Conservation (phyloP, 2,797 vertebrate genomes). For the Catharus ustulatus region DNA sequence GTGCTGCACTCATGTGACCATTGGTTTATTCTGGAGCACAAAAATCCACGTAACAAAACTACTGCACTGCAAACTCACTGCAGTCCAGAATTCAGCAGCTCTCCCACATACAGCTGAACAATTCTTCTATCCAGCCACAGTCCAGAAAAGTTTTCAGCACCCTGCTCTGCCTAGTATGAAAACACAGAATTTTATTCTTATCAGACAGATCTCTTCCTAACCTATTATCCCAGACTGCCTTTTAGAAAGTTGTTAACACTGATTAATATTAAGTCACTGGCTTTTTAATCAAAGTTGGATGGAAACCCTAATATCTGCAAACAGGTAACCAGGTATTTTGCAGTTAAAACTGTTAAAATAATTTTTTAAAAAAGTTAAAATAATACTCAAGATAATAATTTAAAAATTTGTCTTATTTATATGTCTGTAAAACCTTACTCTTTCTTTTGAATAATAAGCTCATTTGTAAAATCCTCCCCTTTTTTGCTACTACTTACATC, state of each 20-base stretch:
- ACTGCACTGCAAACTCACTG: neutral
- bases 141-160: neutral
- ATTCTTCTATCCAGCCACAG: neutral
- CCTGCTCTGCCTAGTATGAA: neutral
- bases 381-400: neutral
- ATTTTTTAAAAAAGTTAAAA: neutral
- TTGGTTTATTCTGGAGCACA: fast-evolving
- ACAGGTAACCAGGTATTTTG: neutral
- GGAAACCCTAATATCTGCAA: neutral
- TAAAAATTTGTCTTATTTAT: neutral
- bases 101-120: neutral
- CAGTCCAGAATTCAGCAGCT: neutral
- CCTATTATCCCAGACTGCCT: neutral
- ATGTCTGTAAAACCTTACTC: neutral
- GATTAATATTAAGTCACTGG: neutral
- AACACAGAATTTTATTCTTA: neutral
- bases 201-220: neutral
- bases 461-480: neutral
- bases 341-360: neutral
- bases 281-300: neutral
- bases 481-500: neutral
- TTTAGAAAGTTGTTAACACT: neutral
- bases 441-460: neutral
- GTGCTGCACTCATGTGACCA: neutral
- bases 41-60: neutral